Percentiles rank a stretch among this genome's conserved stretches.
Evolutionary conservation across 2,888 invertebrate genomes (phyloP).

Genomic region (Serrognathus titanus): DNA sequence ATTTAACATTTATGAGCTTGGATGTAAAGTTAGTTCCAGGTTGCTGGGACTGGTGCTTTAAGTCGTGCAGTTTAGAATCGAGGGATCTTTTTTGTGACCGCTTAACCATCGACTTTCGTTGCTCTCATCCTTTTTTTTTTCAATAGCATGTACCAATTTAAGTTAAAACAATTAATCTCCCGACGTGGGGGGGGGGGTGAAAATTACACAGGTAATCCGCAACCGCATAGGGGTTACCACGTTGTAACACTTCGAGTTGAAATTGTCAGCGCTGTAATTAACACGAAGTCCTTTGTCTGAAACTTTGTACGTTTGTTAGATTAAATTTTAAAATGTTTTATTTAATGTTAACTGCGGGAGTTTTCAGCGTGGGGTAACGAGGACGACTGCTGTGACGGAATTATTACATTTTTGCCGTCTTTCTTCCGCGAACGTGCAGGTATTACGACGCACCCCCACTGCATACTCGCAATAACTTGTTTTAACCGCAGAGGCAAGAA

Average conservation of each 20-base stretch:
- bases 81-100: too few relatives aligned
- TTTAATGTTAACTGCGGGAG: background rate
- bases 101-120: too few relatives aligned
- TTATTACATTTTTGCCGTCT: background rate
- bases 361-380: background rate
- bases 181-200: too few relatives aligned
- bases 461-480: background rate
- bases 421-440: background rate
- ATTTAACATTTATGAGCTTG: too few relatives aligned
- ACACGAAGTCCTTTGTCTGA: background rate
- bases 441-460: background rate
- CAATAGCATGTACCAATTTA: too few relatives aligned
- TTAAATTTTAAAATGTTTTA: background rate
- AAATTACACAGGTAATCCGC: background rate
- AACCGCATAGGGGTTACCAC: background rate
- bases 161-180: too few relatives aligned
- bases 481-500: background rate
- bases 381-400: background rate
- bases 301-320: background rate
- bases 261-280: background rate
- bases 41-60: too few relatives aligned
- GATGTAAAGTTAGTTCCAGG: too few relatives aligned
- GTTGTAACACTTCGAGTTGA: background rate
- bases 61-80: too few relatives aligned
- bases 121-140: too few relatives aligned